Conservation (phyloP, 2,888 invertebrate genomes). For the Siphonodentalium dalli region DNA sequence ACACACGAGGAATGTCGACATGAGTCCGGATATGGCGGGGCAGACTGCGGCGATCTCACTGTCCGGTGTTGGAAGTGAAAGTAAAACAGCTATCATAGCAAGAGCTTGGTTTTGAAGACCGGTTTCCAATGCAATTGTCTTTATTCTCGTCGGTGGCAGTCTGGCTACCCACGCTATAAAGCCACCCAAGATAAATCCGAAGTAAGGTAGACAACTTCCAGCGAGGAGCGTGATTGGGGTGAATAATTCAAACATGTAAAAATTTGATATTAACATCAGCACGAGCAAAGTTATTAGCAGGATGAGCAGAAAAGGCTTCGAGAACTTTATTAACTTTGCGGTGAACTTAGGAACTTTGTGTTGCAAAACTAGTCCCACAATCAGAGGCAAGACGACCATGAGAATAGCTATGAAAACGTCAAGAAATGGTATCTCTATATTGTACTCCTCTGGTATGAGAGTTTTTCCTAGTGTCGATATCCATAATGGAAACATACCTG, state of each 20-base stretch:
- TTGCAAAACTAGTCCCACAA: slow-evolving; percentile 59
- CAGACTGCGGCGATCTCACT: slow-evolving; percentile 81
- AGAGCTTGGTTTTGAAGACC: slow-evolving; percentile 92
- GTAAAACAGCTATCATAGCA: slow-evolving; percentile 84
- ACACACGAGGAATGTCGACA: slow-evolving; percentile 88
- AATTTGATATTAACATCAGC: slow-evolving; percentile 87
- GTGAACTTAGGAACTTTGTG: slow-evolving; percentile 72
- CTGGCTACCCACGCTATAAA: slow-evolving; percentile 41
- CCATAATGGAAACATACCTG: too few species aligned
- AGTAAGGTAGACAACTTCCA: slow-evolving; percentile 56
- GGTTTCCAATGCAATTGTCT: slow-evolving; percentile 84
- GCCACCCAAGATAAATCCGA: slow-evolving; percentile 55
- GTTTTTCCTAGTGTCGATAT: too few species aligned
- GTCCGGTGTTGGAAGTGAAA: slow-evolving; percentile 83
- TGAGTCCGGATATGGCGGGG: slow-evolving; percentile 74
- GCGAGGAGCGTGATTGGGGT: slow-evolving; percentile 65
- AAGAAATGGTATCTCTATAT: slow-evolving; percentile 79
- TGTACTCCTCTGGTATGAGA: slow-evolving; percentile 70
- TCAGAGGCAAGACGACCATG: slow-evolving; percentile 79
- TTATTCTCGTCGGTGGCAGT: slow-evolving; percentile 46
- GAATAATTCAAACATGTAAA: slow-evolving; percentile 87
- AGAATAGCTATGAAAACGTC: slow-evolving; percentile 79
- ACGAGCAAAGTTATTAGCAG: slow-evolving; percentile 83
- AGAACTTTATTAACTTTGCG: slow-evolving; percentile 69
- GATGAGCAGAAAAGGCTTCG: slow-evolving; percentile 83